phyloP scores from a whole-genome alignment of 2,113 vertebrate genomes.

The Phalacrocorax aristotelis region DNA sequence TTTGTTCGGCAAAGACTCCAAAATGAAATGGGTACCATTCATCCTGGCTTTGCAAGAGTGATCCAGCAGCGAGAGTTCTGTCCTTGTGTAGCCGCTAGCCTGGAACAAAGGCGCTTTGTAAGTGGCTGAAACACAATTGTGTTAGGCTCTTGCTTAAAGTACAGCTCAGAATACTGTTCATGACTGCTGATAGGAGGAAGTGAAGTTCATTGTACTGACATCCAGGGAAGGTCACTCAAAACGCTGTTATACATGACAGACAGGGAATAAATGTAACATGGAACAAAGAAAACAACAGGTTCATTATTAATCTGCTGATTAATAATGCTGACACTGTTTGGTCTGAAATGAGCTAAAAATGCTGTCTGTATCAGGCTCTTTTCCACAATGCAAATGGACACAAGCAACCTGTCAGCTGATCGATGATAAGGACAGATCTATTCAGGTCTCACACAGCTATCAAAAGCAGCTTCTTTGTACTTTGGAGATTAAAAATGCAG shows the following conservation, averaged over 20 bases:
- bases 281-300: slow-evolving; percentile 41
- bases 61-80: slow-evolving; percentile 88
- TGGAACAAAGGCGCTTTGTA: slow-evolving; percentile 69
- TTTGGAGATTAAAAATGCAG: background rate
- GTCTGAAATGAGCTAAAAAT: slow-evolving; percentile 8
- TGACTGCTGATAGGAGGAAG: slow-evolving; percentile 9
- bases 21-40: slow-evolving; percentile 91
- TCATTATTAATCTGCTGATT: slow-evolving; percentile 34
- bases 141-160: background rate
- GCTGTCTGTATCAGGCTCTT: background rate
- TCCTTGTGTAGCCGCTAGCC: slow-evolving; percentile 78
- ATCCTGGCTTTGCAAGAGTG: slow-evolving; percentile 86
- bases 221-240: slow-evolving; percentile 62
- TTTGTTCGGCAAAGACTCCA: slow-evolving; percentile 84
- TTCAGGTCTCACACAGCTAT: background rate
- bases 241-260: slow-evolving; percentile 16
- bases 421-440: background rate
- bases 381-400: background rate
- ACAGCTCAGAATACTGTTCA: background rate
- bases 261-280: background rate
- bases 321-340: slow-evolving; percentile 30
- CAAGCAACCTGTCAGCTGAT: slow-evolving; percentile 12
- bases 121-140: background rate
- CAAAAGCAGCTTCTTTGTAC: background rate
- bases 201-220: slow-evolving; percentile 7